A percentile compares a stretch with the other conserved stretches of the same genome.
Conservation (phyloP, 64 coral and sea anemone genomes). For the Actinia tenebrosa region DNA sequence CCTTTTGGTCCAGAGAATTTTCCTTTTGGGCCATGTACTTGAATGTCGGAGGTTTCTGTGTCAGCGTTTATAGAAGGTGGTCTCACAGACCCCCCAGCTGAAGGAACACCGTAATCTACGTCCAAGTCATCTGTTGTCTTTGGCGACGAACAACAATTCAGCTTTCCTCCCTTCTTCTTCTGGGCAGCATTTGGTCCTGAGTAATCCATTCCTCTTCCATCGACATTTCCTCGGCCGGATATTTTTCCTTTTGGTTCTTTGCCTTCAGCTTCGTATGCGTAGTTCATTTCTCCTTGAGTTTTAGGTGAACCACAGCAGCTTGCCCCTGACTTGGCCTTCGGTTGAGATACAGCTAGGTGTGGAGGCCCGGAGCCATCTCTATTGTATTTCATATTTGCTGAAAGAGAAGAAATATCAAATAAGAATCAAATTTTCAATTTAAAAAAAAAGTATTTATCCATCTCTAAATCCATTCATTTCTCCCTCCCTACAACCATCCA, state of each 20-base stretch:
- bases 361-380: neutral
- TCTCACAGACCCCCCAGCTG: neutral
- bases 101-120: conserved; percentile 8
- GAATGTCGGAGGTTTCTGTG: neutral
- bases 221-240: neutral
- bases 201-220: neutral
- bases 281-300: conserved; percentile 26
- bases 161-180: neutral
- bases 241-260: neutral
- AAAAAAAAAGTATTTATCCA: too few species aligned
- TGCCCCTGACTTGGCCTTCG: neutral
- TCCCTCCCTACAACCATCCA: too few species aligned
- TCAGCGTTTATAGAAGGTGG: neutral
- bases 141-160: conserved; percentile 1
- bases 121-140: conserved; percentile 22
- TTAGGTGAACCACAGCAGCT: conserved; percentile 26
- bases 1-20: neutral
- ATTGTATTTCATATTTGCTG: conserved; percentile 22
- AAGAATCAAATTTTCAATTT: too few species aligned
- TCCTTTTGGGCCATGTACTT: conserved; percentile 4
- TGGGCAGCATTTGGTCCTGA: neutral
- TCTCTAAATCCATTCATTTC: too few species aligned
- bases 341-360: neutral
- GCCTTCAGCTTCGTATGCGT: conserved; percentile 3
- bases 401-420: neutral